Percentiles rank a stretch among this genome's conserved stretches.
phyloP scores from a whole-genome alignment of 2,888 invertebrate genomes.

The Linnaemya tessellans region DNA sequence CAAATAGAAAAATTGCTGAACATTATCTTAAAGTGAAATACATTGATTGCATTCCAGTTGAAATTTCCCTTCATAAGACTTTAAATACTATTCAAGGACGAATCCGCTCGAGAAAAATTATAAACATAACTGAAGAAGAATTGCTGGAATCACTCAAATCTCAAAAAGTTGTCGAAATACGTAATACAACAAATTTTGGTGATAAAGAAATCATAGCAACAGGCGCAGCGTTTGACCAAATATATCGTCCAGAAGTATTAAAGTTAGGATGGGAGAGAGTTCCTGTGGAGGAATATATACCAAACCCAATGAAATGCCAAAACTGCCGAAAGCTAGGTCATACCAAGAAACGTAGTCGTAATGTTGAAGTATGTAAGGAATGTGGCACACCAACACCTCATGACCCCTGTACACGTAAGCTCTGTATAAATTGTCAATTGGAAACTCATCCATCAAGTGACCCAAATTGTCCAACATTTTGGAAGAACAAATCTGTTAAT shows the following conservation, averaged over 20 bases:
- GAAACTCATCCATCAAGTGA: background rate
- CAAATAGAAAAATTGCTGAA: too few relatives aligned
- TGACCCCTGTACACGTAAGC: background rate
- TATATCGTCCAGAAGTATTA: background rate
- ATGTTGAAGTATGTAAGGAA: background rate
- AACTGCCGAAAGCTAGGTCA: background rate
- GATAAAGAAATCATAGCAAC: too few relatives aligned
- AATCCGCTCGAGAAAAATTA: background rate
- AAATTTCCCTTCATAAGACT: background rate
- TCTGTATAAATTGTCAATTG: background rate
- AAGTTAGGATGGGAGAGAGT: background rate
- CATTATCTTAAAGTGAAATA: too few relatives aligned
- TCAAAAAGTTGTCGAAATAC: background rate
- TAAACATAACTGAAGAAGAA: background rate
- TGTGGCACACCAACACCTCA: background rate
- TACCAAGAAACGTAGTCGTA: background rate
- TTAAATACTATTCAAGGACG: background rate
- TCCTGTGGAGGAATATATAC: background rate
- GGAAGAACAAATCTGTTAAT: background rate
- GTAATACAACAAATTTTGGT: background rate
- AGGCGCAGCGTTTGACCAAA: background rate
- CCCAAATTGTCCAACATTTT: too few relatives aligned
- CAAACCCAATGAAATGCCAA: background rate
- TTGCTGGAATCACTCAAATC: background rate
- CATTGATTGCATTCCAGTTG: too few relatives aligned